A percentile compares a stretch with the other conserved stretches of the same genome.
phyloP scores from a whole-genome alignment of 2,113 vertebrate species.

The Cheirogaleus medius region DNA sequence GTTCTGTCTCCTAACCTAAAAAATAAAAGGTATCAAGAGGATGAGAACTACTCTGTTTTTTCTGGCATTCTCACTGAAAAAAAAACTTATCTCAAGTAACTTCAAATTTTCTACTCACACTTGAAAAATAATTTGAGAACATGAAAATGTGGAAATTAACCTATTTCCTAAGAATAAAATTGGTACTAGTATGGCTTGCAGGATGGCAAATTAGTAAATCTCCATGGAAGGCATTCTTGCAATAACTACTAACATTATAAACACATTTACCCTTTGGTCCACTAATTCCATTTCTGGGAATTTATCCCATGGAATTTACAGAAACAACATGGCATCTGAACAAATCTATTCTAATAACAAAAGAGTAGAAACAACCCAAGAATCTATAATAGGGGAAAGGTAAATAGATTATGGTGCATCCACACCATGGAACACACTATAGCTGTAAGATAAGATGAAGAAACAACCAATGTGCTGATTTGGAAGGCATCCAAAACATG shows the following conservation, averaged over 20 bases:
- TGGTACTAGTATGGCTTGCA: background rate
- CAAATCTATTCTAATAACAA: constrained; percentile 7
- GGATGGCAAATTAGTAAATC: background rate
- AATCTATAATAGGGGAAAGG: background rate
- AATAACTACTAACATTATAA: constrained; percentile 6
- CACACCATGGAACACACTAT: background rate
- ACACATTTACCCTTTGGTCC: background rate
- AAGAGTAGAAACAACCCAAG: background rate
- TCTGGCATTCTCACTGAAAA: background rate
- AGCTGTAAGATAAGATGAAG: background rate
- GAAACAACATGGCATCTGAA: constrained; percentile 19
- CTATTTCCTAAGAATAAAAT: constrained; percentile 13
- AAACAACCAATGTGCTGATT: background rate
- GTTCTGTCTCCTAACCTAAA: background rate
- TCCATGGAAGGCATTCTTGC: background rate
- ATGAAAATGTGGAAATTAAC: constrained; percentile 17
- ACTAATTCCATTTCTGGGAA: background rate
- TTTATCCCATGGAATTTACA: constrained; percentile 3
- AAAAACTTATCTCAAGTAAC: background rate
- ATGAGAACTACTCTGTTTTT: background rate
- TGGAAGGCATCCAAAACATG: background rate
- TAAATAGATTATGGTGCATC: background rate
- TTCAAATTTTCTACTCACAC: constrained; percentile 3
- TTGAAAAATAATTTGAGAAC: constrained; percentile 41
- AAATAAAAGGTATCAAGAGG: background rate